These are phyloP conservation scores for Callitettix versicolor DNA, from an alignment of 1,140 invertebrate genomes.

Conservation along the genomic window DNA sequence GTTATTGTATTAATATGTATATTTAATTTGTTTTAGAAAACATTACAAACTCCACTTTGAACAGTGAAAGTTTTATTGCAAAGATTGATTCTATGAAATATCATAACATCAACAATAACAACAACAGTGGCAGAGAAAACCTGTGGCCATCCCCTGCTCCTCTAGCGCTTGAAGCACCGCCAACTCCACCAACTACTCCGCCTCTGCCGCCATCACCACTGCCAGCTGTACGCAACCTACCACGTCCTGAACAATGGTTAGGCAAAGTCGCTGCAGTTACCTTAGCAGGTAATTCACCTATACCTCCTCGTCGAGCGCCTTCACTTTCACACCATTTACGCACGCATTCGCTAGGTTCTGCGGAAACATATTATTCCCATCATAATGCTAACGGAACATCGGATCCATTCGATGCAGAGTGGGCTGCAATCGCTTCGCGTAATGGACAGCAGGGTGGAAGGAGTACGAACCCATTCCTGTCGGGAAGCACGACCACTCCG, in stretches of 20 bases:
- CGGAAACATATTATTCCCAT: constrained; percentile 17
- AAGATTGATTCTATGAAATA: constrained; percentile 36
- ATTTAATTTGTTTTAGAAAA: no score
- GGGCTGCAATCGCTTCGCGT: constrained; percentile 45
- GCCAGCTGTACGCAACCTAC: constrained; percentile 38
- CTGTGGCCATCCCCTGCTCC: background rate
- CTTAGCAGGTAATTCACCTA: constrained; percentile 26
- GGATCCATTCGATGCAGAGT: constrained; percentile 81
- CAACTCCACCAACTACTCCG: constrained; percentile 32
- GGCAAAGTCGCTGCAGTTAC: constrained; percentile 43
- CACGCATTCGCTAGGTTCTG: constrained; percentile 42
- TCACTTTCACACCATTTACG: constrained; percentile 42
- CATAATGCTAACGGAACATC: constrained; percentile 30
- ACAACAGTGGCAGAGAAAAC: constrained; percentile 25
- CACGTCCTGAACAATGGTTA: constrained; percentile 66
- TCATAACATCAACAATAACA: constrained; percentile 26
- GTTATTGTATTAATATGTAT: no score
- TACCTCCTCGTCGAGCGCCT: constrained; percentile 34
- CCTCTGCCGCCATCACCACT: constrained; percentile 34
- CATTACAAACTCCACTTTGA: background rate
- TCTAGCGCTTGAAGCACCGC: constrained; percentile 25
- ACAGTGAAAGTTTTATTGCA: constrained; percentile 29
- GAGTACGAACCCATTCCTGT: constrained; percentile 38
- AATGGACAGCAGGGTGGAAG: constrained; percentile 27
- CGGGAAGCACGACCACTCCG: constrained; percentile 21